Conservation (phyloP, 2,113 vertebrate genomes). For the Ciconia boyciana region DNA sequence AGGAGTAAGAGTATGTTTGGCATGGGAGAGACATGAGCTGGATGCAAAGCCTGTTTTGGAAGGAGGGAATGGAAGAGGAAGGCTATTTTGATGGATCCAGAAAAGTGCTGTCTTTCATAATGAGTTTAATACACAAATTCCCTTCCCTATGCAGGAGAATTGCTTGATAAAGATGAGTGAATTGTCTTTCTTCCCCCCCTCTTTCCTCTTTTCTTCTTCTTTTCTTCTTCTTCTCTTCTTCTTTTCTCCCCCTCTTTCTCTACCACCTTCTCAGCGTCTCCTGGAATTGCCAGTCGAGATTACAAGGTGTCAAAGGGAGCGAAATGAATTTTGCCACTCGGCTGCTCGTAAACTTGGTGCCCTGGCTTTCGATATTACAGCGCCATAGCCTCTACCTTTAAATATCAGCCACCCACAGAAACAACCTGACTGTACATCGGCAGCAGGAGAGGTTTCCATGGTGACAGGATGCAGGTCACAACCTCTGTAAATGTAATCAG, state of each 20-base stretch:
- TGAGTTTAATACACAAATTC: not conserved
- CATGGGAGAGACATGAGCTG: accelerated
- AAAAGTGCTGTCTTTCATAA: not conserved
- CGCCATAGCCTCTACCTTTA: constrained; percentile 62
- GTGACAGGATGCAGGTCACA: constrained; percentile 75
- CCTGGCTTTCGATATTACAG: constrained; percentile 15
- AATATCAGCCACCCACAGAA: constrained; percentile 71
- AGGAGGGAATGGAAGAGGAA: not conserved
- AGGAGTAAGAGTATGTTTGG: not conserved
- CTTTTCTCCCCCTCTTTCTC: not conserved
- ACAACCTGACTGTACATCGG: constrained; percentile 60
- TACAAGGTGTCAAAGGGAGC: not conserved
- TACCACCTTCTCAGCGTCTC: not conserved
- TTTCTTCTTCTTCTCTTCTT: not conserved
- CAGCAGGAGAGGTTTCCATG: constrained; percentile 78
- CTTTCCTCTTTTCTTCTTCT: not conserved
- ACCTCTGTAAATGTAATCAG: constrained; percentile 80
- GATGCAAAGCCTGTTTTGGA: not conserved
- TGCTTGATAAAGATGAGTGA: not conserved
- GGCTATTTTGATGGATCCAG: not conserved
- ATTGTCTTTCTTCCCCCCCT: not conserved
- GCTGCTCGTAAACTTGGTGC: constrained; percentile 7
- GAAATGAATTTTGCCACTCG: constrained; percentile 25
- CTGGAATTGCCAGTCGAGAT: not conserved
- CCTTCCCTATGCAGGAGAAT: not conserved